phyloP scores from a whole-genome alignment of 1,140 invertebrate species.

The Limonius californicus region DNA sequence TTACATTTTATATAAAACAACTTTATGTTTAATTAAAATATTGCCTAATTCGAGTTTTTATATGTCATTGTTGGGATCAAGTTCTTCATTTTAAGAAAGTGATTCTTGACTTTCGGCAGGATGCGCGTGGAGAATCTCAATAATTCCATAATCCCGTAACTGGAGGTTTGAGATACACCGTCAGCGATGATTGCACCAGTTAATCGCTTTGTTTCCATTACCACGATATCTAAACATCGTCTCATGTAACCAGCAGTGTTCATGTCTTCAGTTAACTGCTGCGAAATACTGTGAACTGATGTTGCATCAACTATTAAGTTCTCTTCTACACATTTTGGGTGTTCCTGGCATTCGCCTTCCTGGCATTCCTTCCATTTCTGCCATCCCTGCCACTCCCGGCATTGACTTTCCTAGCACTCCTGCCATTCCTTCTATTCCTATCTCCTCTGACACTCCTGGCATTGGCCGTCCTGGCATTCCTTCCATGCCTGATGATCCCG shows the following conservation, averaged over 20 bases:
- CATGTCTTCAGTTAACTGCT: conserved; percentile 36
- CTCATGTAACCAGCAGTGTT: conserved; percentile 38
- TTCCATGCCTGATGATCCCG: too few relatives aligned
- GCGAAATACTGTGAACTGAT: conserved; percentile 35
- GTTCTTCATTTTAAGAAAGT: conserved; percentile 30
- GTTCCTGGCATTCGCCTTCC: conserved; percentile 40
- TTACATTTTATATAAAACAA: too few relatives aligned
- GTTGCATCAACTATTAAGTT: conserved; percentile 37
- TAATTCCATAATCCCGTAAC: conserved; percentile 17
- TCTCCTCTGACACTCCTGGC: too few relatives aligned
- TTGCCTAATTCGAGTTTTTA: neutral
- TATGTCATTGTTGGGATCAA: conserved; percentile 4
- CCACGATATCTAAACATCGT: conserved; percentile 33
- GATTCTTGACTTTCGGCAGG: conserved; percentile 21
- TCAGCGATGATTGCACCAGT: neutral
- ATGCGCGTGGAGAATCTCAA: neutral
- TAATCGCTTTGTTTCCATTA: conserved; percentile 27
- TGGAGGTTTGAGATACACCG: neutral
- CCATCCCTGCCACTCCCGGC: conserved; percentile 36
- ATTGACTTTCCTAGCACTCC: too few relatives aligned
- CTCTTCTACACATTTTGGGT: conserved; percentile 38
- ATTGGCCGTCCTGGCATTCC: too few relatives aligned
- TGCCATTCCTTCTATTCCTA: too few relatives aligned
- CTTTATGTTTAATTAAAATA: too few relatives aligned
- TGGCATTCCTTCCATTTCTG: conserved; percentile 37